Conservation (phyloP, 1,140 invertebrate species). For the Hycleus phaleratus region DNA sequence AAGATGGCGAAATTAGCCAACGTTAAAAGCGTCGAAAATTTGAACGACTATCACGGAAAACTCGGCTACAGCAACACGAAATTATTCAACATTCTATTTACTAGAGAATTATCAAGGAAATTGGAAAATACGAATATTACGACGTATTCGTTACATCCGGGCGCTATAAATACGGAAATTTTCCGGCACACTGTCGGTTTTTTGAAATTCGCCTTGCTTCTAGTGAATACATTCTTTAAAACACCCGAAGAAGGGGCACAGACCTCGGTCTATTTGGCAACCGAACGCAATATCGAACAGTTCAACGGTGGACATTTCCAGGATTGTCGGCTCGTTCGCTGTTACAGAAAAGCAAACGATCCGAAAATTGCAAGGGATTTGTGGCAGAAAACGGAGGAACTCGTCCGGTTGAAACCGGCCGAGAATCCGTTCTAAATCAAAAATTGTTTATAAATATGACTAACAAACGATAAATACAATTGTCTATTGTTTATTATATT, state of each 20-base stretch:
- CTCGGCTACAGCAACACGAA: constrained; percentile 57
- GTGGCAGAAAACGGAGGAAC: constrained; percentile 25
- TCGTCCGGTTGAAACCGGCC: constrained; percentile 5
- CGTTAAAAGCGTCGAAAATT: constrained; percentile 54
- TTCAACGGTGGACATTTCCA: constrained; percentile 24
- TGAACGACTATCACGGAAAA: constrained; percentile 40
- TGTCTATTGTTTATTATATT: too few species aligned
- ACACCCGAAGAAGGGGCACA: constrained; percentile 30
- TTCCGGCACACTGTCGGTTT: constrained; percentile 24
- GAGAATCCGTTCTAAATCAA: not conserved
- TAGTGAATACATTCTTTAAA: constrained; percentile 17
- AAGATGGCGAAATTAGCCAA: constrained; percentile 50
- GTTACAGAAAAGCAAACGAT: constrained; percentile 14
- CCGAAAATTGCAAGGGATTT: constrained; percentile 13
- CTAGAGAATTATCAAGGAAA: constrained; percentile 49
- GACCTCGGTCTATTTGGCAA: constrained; percentile 25
- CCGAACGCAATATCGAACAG: constrained; percentile 20
- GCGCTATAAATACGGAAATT: constrained; percentile 34
- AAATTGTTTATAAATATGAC: too few species aligned
- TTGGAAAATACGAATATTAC: constrained; percentile 45
- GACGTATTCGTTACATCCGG: constrained; percentile 35
- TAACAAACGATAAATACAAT: too few species aligned
- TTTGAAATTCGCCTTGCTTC: constrained; percentile 2
- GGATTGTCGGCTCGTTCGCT: constrained; percentile 16
- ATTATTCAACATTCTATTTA: constrained; percentile 61